Conservation (phyloP, 2,888 invertebrate species). For the Yponomeuta malinellus region DNA sequence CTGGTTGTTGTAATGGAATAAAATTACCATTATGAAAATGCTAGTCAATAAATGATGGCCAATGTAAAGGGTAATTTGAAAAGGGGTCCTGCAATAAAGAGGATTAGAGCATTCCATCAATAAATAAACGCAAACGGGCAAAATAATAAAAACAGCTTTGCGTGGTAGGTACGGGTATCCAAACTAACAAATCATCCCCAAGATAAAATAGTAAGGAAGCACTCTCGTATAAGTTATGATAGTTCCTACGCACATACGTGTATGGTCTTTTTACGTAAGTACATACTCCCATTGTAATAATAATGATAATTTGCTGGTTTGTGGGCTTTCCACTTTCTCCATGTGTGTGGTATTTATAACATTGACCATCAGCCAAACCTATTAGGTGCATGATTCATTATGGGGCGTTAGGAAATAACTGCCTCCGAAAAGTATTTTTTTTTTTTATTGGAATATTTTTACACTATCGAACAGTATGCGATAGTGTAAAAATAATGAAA, state of each 20-base stretch:
- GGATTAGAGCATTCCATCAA: not conserved
- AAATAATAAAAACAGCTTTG: conserved; percentile 1
- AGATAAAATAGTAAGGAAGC: conserved; percentile 13
- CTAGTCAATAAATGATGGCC: not conserved
- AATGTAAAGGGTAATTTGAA: not conserved
- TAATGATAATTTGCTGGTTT: not conserved
- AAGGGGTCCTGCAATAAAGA: not conserved
- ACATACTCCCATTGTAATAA: not conserved
- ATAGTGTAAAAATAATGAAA: no score
- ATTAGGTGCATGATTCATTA: no score
- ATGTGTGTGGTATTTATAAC: not conserved
- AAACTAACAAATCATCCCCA: not conserved
- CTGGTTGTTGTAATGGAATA: not conserved
- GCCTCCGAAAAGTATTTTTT: no score
- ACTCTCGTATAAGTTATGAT: conserved; percentile 11
- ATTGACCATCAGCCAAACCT: not conserved
- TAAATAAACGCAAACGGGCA: not conserved
- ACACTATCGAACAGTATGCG: no score
- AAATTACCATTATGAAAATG: conserved; percentile 4
- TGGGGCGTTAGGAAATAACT: no score
- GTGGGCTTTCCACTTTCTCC: not conserved
- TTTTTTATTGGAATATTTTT: no score
- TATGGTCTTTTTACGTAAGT: not conserved
- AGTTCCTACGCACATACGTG: not conserved
- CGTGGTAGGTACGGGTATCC: not conserved